phyloP scores from a whole-genome alignment of 2,888 invertebrate genomes.

The Vesta saturnalis region DNA sequence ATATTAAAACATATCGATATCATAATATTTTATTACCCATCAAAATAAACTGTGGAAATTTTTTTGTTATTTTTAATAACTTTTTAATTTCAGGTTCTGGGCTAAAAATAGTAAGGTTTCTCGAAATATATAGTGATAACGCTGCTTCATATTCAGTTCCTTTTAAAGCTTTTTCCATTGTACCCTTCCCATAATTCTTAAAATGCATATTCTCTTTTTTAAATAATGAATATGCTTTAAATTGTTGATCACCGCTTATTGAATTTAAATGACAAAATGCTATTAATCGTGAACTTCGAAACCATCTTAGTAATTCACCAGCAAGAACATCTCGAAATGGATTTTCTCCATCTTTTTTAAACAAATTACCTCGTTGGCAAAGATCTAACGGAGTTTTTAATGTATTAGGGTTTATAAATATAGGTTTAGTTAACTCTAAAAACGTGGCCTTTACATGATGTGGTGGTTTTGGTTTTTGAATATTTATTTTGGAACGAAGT shows the following conservation, averaged over 20 bases:
- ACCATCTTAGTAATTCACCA: constrained; percentile 75
- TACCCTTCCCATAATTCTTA: constrained; percentile 72
- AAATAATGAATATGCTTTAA: constrained; percentile 70
- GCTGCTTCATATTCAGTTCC: constrained; percentile 76
- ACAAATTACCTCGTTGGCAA: constrained; percentile 61
- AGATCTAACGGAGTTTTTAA: constrained; percentile 63
- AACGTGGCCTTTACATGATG: constrained; percentile 76
- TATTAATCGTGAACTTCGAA: constrained; percentile 76
- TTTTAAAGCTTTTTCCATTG: constrained; percentile 72
- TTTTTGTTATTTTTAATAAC: constrained; percentile 74
- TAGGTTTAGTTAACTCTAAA: constrained; percentile 73
- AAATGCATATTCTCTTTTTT: constrained; percentile 75
- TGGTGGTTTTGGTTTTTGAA: constrained; percentile 76
- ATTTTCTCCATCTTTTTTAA: constrained; percentile 65
- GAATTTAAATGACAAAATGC: constrained; percentile 79
- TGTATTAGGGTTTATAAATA: constrained; percentile 64
- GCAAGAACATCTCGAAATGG: constrained; percentile 79
- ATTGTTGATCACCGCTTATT: constrained; percentile 71
- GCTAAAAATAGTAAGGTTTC: constrained; percentile 76
- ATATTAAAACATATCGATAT: neutral
- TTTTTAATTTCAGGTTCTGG: constrained; percentile 70
- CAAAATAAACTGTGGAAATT: constrained; percentile 75
- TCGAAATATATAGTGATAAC: constrained; percentile 71
- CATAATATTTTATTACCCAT: constrained; percentile 64
- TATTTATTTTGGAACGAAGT: constrained; percentile 80